Base-by-base conservation (phyloP, 2,797 vertebrate species). In the Gambusia yucatana region DNA sequence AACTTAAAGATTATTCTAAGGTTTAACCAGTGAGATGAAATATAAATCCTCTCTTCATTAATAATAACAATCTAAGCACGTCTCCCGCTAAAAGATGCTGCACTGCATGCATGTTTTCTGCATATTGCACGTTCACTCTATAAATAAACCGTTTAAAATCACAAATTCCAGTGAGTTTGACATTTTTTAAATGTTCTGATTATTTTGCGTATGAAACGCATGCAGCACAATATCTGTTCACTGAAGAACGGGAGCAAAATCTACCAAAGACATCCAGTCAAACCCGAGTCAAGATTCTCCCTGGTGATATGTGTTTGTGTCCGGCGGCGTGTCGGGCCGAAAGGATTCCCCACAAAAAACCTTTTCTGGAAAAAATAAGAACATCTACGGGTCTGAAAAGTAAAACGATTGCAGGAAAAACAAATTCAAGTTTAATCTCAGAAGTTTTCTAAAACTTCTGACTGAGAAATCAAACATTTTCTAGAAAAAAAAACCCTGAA, bases 191-290 rank as follows among this genome's bases (percentile, higher is more conserved):
- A 50, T 3, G 48, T 50, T 22, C 20, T 3, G 20, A 50, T 50
- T 50, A 50, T 50, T 50, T 22, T 22, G 48, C 48, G 7, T 3
- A 22, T 7, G 48, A 33, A 36, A 67, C 50, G 48, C n/a, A 77
- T 67, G 48, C 83, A 86, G 85, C 89, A 88, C 86, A 88, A 84
- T 43, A 43, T 63, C 16, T 48, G 5, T 77, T 33, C 25, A 75
- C 77, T 76, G 83, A 67, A 80, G 80, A 89, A 84, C 41, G 59
- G 84, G 82, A 80, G 71, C 72, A 43, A 73, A 16, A 69, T 63
- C 79, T 79, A 61, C 76, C 73, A 55, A 89, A 89, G 89, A 92
- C 89, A 89, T 93, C 90, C 86, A 89, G 86, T 86, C 84, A 83
- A 87, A 70, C 67, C 41, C 67, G 74, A 36, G 76, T 82, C 61